A percentile compares a stretch with the other conserved stretches of the same genome.
phyloP scores from a whole-genome alignment of 2,797 vertebrate genomes.

The Alauda arvensis region DNA sequence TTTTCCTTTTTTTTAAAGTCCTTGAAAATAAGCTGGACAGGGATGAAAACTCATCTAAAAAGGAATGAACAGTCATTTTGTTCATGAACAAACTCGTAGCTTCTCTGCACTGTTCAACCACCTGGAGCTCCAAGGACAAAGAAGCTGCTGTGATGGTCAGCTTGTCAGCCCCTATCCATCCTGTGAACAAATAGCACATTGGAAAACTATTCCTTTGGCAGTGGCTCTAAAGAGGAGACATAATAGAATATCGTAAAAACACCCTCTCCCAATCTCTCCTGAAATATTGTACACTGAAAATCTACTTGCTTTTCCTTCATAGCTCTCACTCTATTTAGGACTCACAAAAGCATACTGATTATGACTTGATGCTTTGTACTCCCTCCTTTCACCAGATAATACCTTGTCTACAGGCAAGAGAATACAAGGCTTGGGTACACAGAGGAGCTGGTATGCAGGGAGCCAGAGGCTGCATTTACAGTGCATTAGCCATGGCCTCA shows the following conservation, averaged over 20 bases:
- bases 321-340: neutral
- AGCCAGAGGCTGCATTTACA: neutral
- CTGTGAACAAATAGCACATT: constrained; percentile 44
- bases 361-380: constrained; percentile 25
- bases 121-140: constrained; percentile 61
- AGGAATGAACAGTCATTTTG: constrained; percentile 27
- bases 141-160: constrained; percentile 35
- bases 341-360: constrained; percentile 42
- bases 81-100: neutral
- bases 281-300: constrained; percentile 37
- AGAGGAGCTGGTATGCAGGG: neutral
- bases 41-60: constrained; percentile 16
- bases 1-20: neutral
- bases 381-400: neutral
- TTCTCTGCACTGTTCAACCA: constrained; percentile 26
- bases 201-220: constrained; percentile 26
- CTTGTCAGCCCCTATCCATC: constrained; percentile 48
- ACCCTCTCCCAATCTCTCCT: constrained; percentile 13
- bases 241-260: constrained; percentile 40
- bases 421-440: neutral
- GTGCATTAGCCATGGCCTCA: neutral
- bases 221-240: constrained; percentile 27
- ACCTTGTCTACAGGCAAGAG: neutral
- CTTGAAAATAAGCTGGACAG: neutral
- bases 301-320: constrained; percentile 10